phyloP scores from a whole-genome alignment of 1,140 invertebrate genomes.

The Latrodectus geometricus region DNA sequence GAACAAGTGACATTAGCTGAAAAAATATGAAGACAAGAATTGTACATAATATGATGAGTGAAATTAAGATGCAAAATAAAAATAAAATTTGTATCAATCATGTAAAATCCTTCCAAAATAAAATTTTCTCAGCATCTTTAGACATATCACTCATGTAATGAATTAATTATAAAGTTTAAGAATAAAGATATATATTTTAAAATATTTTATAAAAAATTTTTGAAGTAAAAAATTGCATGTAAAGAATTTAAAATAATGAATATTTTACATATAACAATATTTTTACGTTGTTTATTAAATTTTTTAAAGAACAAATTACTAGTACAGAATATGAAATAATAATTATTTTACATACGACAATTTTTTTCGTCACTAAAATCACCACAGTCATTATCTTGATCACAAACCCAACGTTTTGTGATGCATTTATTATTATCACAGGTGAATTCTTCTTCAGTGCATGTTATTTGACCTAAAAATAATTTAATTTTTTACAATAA shows the following conservation, averaged over 20 bases:
- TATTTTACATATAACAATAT: no score
- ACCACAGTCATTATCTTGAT: conserved; percentile 92
- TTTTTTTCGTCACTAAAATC: conserved; percentile 95
- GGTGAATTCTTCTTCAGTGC: conserved; percentile 90
- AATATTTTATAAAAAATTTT: no score
- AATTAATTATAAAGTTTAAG: no score
- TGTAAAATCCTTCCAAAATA: no score
- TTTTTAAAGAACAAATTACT: no score
- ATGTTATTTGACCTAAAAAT: conserved; percentile 70
- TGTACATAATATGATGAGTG: background rate
- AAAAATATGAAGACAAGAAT: conserved; percentile 82
- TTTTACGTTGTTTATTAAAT: no score
- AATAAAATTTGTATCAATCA: no score
- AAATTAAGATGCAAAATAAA: background rate
- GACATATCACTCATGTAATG: no score
- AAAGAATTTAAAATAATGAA: no score
- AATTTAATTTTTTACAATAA: background rate
- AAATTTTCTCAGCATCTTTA: no score
- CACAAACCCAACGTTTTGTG: conserved; percentile 86
- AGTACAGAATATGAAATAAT: background rate
- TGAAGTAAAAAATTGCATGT: no score
- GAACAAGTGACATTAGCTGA: conserved; percentile 90
- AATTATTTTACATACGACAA: conserved; percentile 78
- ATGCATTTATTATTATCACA: conserved; percentile 94
- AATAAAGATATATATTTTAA: no score